phyloP scores from a whole-genome alignment of 2,113 vertebrate genomes.

The Erythrolamprus reginae region DNA sequence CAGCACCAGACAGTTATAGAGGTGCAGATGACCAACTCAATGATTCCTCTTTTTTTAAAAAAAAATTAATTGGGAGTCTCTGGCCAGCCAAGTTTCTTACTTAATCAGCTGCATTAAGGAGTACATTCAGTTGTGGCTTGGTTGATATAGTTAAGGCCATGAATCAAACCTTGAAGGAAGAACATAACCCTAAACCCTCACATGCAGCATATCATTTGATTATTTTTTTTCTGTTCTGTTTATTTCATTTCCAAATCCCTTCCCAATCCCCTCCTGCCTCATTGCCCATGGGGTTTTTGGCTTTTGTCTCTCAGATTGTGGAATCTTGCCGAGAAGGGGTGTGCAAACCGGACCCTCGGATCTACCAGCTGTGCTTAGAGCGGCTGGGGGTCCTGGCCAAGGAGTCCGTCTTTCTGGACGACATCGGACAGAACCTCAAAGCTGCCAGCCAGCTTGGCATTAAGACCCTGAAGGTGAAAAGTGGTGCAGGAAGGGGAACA shows the following conservation, averaged over 20 bases:
- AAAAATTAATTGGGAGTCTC: not conserved
- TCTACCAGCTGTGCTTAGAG: conserved; percentile 72
- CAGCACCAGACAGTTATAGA: too few relatives aligned
- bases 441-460: conserved; percentile 76
- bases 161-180: not conserved
- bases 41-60: too few relatives aligned
- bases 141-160: not conserved
- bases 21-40: too few relatives aligned
- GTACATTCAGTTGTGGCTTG: not conserved
- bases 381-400: conserved; percentile 64
- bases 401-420: conserved; percentile 76
- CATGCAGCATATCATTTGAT: not conserved
- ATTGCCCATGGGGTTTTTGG: not conserved
- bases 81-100: not conserved
- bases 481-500: not conserved
- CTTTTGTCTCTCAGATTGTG: conserved; percentile 60
- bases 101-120: not conserved
- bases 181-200: not conserved
- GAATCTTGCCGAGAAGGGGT: conserved; percentile 70
- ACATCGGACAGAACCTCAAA: conserved; percentile 66
- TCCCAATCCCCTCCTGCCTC: not conserved
- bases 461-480: conserved; percentile 69
- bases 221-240: not conserved
- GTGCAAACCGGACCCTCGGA: conserved; percentile 64
- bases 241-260: not conserved